Conservation (phyloP, 2,113 vertebrate genomes). For the Oxygymnocypris stewartii region DNA sequence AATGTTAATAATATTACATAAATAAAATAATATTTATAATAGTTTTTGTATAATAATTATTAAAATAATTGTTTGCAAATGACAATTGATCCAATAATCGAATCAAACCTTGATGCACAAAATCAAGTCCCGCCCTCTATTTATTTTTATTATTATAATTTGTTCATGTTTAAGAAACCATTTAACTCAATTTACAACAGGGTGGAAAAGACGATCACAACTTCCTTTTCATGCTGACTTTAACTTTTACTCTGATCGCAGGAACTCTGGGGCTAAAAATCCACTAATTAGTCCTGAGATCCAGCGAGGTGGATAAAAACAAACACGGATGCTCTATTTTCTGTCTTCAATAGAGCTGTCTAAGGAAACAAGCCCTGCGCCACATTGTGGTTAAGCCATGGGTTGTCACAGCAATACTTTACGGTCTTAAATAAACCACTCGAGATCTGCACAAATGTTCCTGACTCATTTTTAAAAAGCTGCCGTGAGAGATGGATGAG, state of each 20-base stretch:
- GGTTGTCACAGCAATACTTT: neutral
- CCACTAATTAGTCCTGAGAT: conserved; percentile 17
- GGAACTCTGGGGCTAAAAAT: neutral
- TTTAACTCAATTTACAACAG: neutral
- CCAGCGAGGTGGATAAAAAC: conserved; percentile 7
- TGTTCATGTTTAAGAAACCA: neutral
- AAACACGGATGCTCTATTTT: conserved; percentile 13
- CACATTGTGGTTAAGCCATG: neutral
- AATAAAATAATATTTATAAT: too few relatives aligned
- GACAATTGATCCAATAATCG: neutral
- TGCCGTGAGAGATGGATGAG: neutral
- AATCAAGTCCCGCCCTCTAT: neutral
- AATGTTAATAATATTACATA: too few relatives aligned
- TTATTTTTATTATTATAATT: too few relatives aligned
- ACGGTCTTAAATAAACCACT: neutral
- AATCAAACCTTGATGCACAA: neutral
- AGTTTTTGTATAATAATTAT: too few relatives aligned
- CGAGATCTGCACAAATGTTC: neutral
- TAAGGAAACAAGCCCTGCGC: neutral
- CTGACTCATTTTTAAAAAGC: neutral
- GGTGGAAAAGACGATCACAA: neutral
- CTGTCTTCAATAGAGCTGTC: conserved; percentile 3
- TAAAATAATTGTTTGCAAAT: neutral
- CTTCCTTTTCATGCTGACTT: neutral
- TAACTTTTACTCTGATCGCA: neutral